These are phyloP conservation scores for Limnephilus rhombicus DNA, from an alignment of 2,888 invertebrate species.

Conservation along the genomic window DNA sequence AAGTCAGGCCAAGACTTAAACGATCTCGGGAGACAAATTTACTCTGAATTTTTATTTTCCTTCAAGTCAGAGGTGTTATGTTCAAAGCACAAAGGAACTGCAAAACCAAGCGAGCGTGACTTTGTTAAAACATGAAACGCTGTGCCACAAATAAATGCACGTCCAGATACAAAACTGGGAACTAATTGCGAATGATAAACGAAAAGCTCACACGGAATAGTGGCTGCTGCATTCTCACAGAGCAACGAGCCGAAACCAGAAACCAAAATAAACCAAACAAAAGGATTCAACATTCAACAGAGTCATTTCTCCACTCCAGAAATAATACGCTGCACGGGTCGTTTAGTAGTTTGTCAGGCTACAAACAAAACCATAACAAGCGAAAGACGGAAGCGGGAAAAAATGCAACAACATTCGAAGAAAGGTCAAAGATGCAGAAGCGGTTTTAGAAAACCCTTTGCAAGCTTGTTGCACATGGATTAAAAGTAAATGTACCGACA, in stretches of 20 bases:
- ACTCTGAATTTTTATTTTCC: background rate
- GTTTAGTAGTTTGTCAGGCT: constrained; percentile 10
- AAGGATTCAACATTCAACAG: background rate
- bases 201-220: constrained; percentile 23
- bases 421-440: constrained; percentile 29
- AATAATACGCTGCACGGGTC: constrained; percentile 18
- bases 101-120: constrained; percentile 12
- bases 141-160: background rate
- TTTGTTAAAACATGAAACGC: background rate
- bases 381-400: background rate
- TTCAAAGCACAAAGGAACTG: background rate
- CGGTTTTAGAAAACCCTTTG: background rate
- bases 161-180: constrained; percentile 12
- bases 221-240: constrained; percentile 3
- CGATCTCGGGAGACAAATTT: background rate
- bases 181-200: constrained; percentile 32
- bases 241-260: constrained; percentile 10
- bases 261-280: constrained; percentile 40
- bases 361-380: constrained; percentile 21
- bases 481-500: background rate
- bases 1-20: background rate
- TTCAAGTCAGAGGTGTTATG: background rate
- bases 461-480: background rate
- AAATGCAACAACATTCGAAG: background rate
- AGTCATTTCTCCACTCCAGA: background rate